phyloP scores from a whole-genome alignment of 1,140 invertebrate genomes.

The Drosophila bipectinata region DNA sequence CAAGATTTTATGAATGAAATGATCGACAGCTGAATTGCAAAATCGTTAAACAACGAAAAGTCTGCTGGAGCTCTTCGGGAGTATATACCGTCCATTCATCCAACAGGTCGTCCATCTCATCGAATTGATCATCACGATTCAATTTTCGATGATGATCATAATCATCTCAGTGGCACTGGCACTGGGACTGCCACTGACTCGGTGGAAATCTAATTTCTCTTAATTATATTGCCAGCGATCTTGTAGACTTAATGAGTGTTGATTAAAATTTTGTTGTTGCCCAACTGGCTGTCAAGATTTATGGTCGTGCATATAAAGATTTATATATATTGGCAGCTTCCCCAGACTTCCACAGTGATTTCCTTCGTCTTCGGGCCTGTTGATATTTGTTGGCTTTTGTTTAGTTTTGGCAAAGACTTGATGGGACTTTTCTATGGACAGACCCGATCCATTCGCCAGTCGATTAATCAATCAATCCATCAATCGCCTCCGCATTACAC shows the following conservation, averaged over 20 bases:
- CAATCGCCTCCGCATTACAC: slow-evolving; percentile 11
- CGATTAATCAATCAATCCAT: slow-evolving; percentile 38
- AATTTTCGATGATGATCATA: slow-evolving; percentile 13
- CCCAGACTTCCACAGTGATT: slow-evolving; percentile 39
- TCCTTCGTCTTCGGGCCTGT: slow-evolving; percentile 49
- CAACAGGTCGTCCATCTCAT: slow-evolving; percentile 62
- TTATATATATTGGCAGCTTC: slow-evolving; percentile 21
- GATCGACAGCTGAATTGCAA: slow-evolving; percentile 83
- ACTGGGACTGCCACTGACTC: slow-evolving; percentile 22
- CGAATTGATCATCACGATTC: slow-evolving; percentile 25
- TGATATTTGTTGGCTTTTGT: slow-evolving; percentile 6
- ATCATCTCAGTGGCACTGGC: slow-evolving; percentile 13
- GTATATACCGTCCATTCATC: slow-evolving; percentile 53
- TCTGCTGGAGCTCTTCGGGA: slow-evolving; percentile 24
- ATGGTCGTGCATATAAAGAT: slow-evolving; percentile 42
- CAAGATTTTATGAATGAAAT: slow-evolving; percentile 82
- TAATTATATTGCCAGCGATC: slow-evolving; percentile 80
- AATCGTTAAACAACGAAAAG: slow-evolving; percentile 73
- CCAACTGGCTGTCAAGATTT: slow-evolving; percentile 47
- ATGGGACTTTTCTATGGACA: slow-evolving; percentile 50
- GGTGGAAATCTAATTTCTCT: slow-evolving; percentile 81
- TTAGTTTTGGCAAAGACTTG: slow-evolving; percentile 29
- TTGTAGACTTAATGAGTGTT: slow-evolving; percentile 79
- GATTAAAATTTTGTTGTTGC: slow-evolving; percentile 62
- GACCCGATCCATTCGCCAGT: slow-evolving; percentile 43